A percentile compares a stretch with the other conserved stretches of the same genome.
Evolutionary conservation across 2,888 invertebrate genomes (phyloP).

Genomic region (Cylloceria caligata): DNA sequence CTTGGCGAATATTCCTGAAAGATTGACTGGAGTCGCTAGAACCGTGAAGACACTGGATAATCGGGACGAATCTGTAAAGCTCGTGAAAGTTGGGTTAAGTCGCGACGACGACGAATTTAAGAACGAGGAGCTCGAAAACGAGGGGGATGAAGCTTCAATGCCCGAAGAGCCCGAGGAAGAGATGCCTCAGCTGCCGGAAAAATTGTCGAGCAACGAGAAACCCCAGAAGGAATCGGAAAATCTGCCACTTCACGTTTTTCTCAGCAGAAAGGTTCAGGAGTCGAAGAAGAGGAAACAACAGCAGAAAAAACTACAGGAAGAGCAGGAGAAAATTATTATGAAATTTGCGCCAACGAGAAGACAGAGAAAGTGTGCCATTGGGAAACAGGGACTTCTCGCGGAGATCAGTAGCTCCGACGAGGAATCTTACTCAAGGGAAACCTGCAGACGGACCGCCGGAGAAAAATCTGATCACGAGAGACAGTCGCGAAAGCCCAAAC

Average conservation of each 20-base stretch:
- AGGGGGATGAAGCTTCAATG: constrained; percentile 35
- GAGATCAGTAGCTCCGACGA: constrained; percentile 87
- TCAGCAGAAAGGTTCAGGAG: constrained; percentile 81
- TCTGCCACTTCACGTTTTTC: constrained; percentile 81
- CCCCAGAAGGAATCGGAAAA: constrained; percentile 80
- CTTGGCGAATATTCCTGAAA: constrained; percentile 59
- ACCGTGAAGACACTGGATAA: constrained; percentile 18
- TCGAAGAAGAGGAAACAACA: constrained; percentile 82
- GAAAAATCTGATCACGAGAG: constrained; percentile 76
- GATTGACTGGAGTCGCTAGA: constrained; percentile 6
- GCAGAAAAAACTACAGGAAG: constrained; percentile 75
- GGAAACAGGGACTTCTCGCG: constrained; percentile 91
- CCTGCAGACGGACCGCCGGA: constrained; percentile 49
- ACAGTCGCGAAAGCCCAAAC: constrained; percentile 75
- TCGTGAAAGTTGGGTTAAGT: not conserved
- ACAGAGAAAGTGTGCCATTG: constrained; percentile 92
- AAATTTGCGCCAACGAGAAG: constrained; percentile 81
- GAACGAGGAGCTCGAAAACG: constrained; percentile 19
- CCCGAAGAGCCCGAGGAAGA: constrained; percentile 73
- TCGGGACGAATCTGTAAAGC: not conserved
- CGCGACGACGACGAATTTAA: constrained; percentile 34
- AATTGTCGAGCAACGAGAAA: constrained; percentile 81
- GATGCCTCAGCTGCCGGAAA: constrained; percentile 84
- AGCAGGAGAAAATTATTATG: constrained; percentile 72
- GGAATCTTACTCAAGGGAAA: constrained; percentile 74